Conservation (phyloP, 2,888 invertebrate genomes). For the Nemotelus pantherinus region DNA sequence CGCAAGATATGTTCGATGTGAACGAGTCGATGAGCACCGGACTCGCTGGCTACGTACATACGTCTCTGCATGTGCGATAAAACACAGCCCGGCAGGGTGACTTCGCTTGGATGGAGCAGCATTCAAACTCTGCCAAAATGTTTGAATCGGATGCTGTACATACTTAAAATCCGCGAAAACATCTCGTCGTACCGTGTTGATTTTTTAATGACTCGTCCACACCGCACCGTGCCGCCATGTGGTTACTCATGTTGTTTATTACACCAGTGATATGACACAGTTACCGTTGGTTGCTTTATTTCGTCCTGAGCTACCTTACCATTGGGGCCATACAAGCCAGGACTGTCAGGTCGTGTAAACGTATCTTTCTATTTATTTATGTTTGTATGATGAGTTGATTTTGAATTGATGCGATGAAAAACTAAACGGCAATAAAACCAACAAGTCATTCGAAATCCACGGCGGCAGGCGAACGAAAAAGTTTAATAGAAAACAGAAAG, state of each 20-base stretch:
- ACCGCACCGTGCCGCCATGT: slow-evolving; percentile 11
- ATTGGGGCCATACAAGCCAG: neutral
- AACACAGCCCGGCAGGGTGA: too few species aligned
- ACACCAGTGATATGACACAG: slow-evolving; percentile 22
- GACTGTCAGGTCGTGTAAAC: too few species aligned
- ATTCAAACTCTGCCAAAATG: too few species aligned
- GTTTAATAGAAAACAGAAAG: neutral
- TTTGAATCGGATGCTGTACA: neutral
- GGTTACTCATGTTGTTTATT: slow-evolving; percentile 2
- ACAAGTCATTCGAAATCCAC: slow-evolving; percentile 5
- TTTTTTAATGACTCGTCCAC: slow-evolving; percentile 4
- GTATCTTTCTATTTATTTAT: too few species aligned
- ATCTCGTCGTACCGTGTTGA: neutral
- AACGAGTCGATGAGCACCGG: neutral
- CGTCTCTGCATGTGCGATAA: too few species aligned
- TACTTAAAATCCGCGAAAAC: slow-evolving; percentile 8
- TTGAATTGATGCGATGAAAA: too few species aligned
- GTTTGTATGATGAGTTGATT: too few species aligned
- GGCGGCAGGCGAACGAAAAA: neutral
- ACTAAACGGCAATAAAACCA: neutral
- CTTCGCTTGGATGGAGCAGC: too few species aligned
- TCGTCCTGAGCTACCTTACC: neutral
- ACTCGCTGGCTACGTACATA: neutral
- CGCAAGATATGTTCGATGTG: too few species aligned
- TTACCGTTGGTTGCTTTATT: neutral